Conservation (phyloP, 2,113 vertebrate genomes). For the Prionailurus bengalensis region DNA sequence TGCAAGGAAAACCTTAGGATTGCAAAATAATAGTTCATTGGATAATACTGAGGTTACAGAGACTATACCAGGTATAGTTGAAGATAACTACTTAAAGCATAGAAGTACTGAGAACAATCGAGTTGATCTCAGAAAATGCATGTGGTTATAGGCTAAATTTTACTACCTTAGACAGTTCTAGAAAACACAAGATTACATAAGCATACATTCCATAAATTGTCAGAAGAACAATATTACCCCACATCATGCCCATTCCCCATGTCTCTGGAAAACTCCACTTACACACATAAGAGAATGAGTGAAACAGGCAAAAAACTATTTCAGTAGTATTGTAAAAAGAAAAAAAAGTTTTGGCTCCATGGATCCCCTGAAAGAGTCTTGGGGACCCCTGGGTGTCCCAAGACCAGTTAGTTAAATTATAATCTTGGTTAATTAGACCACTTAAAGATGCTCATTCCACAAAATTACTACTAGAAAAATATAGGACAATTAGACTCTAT, state of each 20-base stretch:
- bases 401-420: slow-evolving; percentile 1
- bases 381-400: background rate
- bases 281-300: background rate
- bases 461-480: slow-evolving; percentile 10
- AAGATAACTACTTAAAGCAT: background rate
- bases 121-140: background rate
- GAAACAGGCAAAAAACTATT: background rate
- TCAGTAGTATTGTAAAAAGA: background rate
- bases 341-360: background rate
- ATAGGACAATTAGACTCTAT: slow-evolving; percentile 19
- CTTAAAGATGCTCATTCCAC: background rate
- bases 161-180: background rate
- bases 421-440: background rate
- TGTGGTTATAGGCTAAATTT: background rate
- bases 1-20: background rate
- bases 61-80: background rate
- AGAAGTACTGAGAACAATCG: background rate
- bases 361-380: background rate
- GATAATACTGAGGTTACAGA: background rate
- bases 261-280: background rate
- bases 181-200: slow-evolving; percentile 44
- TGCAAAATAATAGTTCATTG: background rate
- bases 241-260: background rate
- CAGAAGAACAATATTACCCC: background rate
- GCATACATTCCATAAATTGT: background rate